phyloP scores from a whole-genome alignment of 1,140 invertebrate species.

The Protaetia brevitarsis region DNA sequence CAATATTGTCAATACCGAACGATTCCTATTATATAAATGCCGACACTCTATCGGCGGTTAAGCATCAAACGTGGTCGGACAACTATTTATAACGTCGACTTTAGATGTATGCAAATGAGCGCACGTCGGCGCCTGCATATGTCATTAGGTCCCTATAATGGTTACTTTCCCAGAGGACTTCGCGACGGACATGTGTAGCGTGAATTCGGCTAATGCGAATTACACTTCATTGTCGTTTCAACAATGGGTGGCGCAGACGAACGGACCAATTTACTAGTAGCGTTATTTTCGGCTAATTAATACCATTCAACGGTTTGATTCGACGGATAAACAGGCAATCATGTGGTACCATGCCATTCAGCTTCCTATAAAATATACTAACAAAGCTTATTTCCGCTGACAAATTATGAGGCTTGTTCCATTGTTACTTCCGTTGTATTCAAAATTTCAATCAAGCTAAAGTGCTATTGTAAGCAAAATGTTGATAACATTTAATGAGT shows the following conservation, averaged over 20 bases:
- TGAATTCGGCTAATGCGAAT: slow-evolving; percentile 24
- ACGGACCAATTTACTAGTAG: not conserved
- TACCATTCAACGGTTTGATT: not conserved
- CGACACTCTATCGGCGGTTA: not conserved
- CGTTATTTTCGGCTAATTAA: not conserved
- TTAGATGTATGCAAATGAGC: slow-evolving; percentile 9
- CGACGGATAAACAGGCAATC: not conserved
- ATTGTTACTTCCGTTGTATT: too few relatives aligned
- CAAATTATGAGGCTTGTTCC: too few relatives aligned
- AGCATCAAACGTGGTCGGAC: not conserved
- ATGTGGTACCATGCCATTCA: not conserved
- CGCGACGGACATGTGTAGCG: slow-evolving; percentile 19
- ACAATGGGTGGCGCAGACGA: slow-evolving; percentile 22
- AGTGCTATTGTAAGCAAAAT: too few relatives aligned
- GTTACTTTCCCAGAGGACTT: not conserved
- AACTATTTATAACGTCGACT: slow-evolving; percentile 19
- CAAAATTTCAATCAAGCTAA: too few relatives aligned
- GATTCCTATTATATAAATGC: not conserved
- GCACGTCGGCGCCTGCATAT: not conserved
- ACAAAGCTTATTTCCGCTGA: too few relatives aligned
- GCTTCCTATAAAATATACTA: too few relatives aligned
- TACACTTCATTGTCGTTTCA: slow-evolving; percentile 25
- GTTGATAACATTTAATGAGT: too few relatives aligned
- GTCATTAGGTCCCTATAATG: slow-evolving; percentile 6
- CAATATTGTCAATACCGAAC: not conserved